Evolutionary conservation across 2,113 vertebrate genomes (phyloP), one percentile per base, ranked within the genome.

Genomic region (Mungos mungo): DNA sequence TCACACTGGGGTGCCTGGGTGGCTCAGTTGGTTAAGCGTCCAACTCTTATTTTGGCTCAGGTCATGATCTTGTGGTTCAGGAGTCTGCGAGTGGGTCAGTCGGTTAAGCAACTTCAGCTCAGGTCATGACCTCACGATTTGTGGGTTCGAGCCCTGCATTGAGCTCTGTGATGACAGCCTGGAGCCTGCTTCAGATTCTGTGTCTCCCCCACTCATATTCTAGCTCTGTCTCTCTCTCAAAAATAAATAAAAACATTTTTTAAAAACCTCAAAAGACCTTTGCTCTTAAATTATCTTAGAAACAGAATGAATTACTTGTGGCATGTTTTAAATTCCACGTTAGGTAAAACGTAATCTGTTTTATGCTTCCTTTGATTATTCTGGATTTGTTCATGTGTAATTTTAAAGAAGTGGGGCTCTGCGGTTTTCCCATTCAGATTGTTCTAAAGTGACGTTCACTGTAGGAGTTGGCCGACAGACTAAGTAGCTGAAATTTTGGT

Each of bases 261-360:
- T 41, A 74, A 77, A 10, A 85, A 92, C 12, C 50, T 96, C 74
- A 92, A 96, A 66, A 38, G 72, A 85, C 21, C 7, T 90, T 88
- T 92, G 96, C 84, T 45, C 35, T 41, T 63, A 72, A 93, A 90
- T 96, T 92, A 90, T 81, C 87, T 80, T 84, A 88, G 80, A 96
- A 96, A 91, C 94, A 80, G 29, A 92, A 87, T 93, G 69, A 93
- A 93, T 90, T 81, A 60, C 71, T 41, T 96, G 92, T 77, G 88
- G 41, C 29, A 2, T 16, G 63, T 68, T 65, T 88, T 95, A 90
- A 80, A 92, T 94, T 96, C 35, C 81, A 86, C 76, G 47, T 88
- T 77, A 89, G 38, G 65, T 93, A 77, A 90, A 74, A 92, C 33
- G 52, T 95, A 57, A 95, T 96, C 94, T 77, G 29, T 79, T 18